Conservation (phyloP, 2,797 vertebrate species). For the Petrocephalus sullivani region DNA sequence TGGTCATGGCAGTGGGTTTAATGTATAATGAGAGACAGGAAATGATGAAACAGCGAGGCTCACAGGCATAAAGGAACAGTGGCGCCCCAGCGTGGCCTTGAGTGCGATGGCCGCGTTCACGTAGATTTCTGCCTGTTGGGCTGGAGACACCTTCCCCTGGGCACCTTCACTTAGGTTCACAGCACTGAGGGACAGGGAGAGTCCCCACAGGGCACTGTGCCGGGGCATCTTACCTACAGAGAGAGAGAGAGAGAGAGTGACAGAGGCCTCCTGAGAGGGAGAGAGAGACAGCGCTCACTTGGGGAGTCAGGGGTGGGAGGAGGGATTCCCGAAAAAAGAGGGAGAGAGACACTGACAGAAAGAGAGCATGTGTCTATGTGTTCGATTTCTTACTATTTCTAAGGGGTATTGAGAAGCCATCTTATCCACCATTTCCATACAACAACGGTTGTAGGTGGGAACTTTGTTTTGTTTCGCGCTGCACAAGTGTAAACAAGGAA, state of each 20-base stretch:
- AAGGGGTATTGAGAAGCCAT: not conserved
- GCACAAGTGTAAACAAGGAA: not conserved
- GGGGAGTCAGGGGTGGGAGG: not conserved
- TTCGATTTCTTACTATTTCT: not conserved
- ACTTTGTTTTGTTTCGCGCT: not conserved
- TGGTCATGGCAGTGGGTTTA: not conserved
- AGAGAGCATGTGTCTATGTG: not conserved
- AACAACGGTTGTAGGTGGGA: not conserved
- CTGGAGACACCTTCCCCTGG: constrained; percentile 77
- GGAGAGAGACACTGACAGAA: not conserved
- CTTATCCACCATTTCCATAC: not conserved
- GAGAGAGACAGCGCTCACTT: not conserved
- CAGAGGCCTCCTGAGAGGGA: not conserved
- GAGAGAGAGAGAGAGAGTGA: not conserved
- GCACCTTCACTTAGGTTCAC: constrained; percentile 91
- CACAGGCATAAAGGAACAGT: constrained; percentile 80
- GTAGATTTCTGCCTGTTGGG: constrained; percentile 82
- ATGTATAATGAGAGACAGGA: not conserved
- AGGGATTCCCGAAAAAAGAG: not conserved
- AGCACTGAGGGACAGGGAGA: constrained; percentile 85
- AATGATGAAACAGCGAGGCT: constrained; percentile 14
- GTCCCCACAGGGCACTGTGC: constrained; percentile 72
- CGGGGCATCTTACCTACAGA: constrained; percentile 79
- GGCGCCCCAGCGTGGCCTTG: constrained; percentile 70
- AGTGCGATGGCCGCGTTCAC: constrained; percentile 82